phyloP scores from a whole-genome alignment of 2,888 invertebrate species.

The Balanococcus diminutus region DNA sequence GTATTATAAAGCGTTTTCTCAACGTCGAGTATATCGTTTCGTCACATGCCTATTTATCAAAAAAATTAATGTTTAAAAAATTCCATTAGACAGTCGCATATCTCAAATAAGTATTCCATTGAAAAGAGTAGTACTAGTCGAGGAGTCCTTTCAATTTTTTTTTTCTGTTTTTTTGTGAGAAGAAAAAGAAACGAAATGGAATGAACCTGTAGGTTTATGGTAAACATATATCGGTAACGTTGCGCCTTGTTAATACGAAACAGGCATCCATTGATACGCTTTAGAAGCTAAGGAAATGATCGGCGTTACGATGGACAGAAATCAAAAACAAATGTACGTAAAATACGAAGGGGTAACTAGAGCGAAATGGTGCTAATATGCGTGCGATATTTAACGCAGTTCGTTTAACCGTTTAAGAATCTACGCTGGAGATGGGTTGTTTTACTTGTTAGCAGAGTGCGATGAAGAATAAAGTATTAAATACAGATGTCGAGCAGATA shows the following conservation, averaged over 20 bases:
- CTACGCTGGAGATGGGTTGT: neutral
- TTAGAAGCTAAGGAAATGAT: no score
- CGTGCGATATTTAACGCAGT: neutral
- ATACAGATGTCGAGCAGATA: constrained; percentile 46
- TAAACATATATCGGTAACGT: no score
- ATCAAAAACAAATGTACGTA: neutral
- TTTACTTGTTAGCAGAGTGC: neutral
- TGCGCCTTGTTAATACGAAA: neutral
- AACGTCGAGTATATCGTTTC: neutral
- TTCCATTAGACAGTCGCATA: neutral
- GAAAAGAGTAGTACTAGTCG: no score
- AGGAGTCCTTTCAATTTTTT: no score
- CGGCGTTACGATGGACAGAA: neutral
- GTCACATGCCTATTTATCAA: neutral
- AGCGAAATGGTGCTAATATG: neutral
- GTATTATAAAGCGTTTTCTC: neutral
- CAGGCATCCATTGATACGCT: neutral
- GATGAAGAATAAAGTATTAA: constrained; percentile 31
- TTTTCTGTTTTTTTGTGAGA: no score
- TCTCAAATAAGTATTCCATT: no score
- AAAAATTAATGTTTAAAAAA: neutral
- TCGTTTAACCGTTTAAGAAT: neutral
- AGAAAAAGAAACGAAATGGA: no score
- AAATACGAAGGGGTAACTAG: neutral
- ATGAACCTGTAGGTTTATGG: no score